Evolutionary conservation across 2,113 vertebrate genomes (phyloP), one percentile per base, ranked within the genome.

Genomic region (Guaruba guarouba): DNA sequence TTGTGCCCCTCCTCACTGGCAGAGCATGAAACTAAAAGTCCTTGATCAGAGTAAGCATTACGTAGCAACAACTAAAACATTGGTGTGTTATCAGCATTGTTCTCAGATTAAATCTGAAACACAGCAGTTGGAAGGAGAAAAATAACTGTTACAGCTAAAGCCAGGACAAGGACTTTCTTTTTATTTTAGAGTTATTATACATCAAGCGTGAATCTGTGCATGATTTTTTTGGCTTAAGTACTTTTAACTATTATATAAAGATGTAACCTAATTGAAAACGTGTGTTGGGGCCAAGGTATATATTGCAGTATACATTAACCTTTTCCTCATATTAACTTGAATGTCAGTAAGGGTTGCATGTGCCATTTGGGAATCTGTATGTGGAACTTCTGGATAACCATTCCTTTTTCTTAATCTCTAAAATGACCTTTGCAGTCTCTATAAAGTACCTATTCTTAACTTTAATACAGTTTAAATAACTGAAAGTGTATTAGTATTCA

Each of bases 341-440:
- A 17, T 17, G 5, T 71, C 25, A 55, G 1, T 62, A 51, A 10
- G 10, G 41, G 25, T 51, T 51, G 31, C 15, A 9, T 70, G 5
- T 67, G 5, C 44, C 2, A 0, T 63, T 62, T 76, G 20, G 39
- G 28, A 68, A n/a, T n/a, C 9, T 1, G 0, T 17, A 6, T n/a
- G 13, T 23, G 31, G 10, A 77, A 46, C 25, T 73, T 87, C 8
- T 54, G 44, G 39, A 35, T 52, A 54, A 68, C 8, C 22, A 24
- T 79, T 54, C 2, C 1, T 35, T 55, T 92, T 83, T 57, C 44
- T 41, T 28, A 82, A 67, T 59, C 17, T 82, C 17, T 67, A 10
- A 82, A 76, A 9, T 73, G 41, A 81, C 12, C 8, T 80, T 59
- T 83, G 19, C 39, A 67, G 28, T 61, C 39, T 59, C 18, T 7